Evolutionary conservation across 2,888 invertebrate species (phyloP), one percentile per base, ranked within the genome.

Genomic region (Diaperis boleti): DNA sequence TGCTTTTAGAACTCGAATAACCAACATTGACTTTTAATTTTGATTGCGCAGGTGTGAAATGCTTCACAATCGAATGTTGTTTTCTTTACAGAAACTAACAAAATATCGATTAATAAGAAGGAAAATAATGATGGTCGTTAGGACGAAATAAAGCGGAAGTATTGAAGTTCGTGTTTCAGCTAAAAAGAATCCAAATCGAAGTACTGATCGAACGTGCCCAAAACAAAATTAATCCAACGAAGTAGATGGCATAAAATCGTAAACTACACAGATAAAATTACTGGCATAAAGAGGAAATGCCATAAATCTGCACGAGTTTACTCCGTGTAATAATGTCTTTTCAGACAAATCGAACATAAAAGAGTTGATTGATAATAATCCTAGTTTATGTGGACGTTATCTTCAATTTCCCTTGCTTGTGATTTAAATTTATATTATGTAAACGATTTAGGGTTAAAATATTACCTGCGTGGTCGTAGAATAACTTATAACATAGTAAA

Each of bases 221-320:
- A 39, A 39, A 18, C 26, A 18, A 52, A 52, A 52, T 52, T 52
- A 52, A 52, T 52, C 52, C 15, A 52, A 52, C 52, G 26, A 39
- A 52, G 15, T 33, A 15, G 49, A 49, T 18, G 49, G 14, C 10
- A 49, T 29, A 52, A 52, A 52, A 52, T 52, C 52, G 52, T 52
- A 52, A 52, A 52, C 52, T 52, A 39, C 39, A 52, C 22, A 52
- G 52, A 13, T 39, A 10, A 52, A 52, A 45, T 26, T 45, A 49
- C 49, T 44, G 11, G 22, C 10, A 44, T 44, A 20, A 44, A 13
- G 47, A 47, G 20, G 31, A 47, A 47, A 1, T 31, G 47, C 14
- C 31, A 29, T 47, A 47, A 29, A 47, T 47, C 31, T 26, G 5
- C 22, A 8, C 11, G 11, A 47, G 17, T 15, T 47, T 31, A 47